Conservation (phyloP, 2,888 invertebrate species). For the Dasysyrphus albostriatus region DNA sequence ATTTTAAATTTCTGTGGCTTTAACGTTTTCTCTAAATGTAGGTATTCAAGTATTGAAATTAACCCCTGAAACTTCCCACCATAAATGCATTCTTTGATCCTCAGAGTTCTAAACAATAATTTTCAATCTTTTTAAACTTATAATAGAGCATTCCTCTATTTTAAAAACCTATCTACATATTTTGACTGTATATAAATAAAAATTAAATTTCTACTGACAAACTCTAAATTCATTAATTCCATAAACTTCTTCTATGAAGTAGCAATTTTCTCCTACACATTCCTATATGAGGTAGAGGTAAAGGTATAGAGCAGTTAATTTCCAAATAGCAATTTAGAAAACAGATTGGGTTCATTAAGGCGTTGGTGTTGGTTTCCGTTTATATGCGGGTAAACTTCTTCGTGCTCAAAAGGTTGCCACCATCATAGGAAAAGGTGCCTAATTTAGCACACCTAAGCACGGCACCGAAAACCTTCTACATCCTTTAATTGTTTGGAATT, state of each 20-base stretch:
- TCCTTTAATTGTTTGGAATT: slow-evolving; percentile 22
- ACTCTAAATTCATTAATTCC: neutral
- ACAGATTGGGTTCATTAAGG: slow-evolving; percentile 24
- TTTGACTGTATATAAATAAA: neutral
- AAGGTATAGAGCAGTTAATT: neutral
- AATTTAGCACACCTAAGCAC: slow-evolving; percentile 39
- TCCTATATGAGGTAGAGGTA: no score
- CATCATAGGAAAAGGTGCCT: neutral
- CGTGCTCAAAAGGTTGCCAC: neutral
- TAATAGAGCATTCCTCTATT: neutral
- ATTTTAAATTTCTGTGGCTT: no score
- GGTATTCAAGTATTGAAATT: no score
- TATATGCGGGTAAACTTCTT: neutral
- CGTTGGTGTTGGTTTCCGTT: neutral
- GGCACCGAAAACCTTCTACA: slow-evolving; percentile 8
- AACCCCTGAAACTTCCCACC: no score
- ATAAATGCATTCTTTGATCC: no score
- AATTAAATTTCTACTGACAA: neutral
- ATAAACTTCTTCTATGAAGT: neutral
- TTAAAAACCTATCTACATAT: neutral
- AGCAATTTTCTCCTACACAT: neutral
- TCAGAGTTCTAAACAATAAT: no score
- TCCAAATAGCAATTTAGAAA: slow-evolving; percentile 19
- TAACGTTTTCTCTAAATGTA: no score
- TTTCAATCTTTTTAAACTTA: no score